These are phyloP conservation scores for Triplophysa tibetana DNA, from an alignment of 2,113 vertebrate genomes.

Conservation along the genomic window DNA sequence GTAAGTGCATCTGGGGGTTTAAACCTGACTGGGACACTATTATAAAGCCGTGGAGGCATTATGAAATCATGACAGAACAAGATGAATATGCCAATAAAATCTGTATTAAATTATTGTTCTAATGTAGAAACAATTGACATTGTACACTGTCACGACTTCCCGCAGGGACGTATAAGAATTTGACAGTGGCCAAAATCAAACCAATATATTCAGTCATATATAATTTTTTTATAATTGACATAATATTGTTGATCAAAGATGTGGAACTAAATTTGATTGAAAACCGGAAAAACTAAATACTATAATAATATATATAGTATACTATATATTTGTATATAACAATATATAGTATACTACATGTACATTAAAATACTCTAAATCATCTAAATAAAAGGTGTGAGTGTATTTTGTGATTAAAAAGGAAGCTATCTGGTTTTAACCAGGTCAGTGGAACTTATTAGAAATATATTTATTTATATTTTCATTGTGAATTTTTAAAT, in stretches of 20 bases:
- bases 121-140: not conserved
- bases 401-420: no score
- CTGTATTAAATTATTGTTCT: not conserved
- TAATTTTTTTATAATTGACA: constrained; percentile 13
- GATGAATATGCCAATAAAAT: constrained; percentile 19
- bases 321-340: no score
- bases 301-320: no score
- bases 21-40: not conserved
- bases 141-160: not conserved
- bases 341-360: no score
- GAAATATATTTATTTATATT: no score
- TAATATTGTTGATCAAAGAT: not conserved
- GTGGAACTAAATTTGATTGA: not conserved
- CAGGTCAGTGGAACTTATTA: no score
- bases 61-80: not conserved
- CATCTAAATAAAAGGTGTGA: no score
- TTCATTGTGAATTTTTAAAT: no score
- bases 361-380: no score
- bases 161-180: not conserved
- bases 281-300: no score
- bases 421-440: no score
- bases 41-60: not conserved
- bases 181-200: constrained; percentile 3
- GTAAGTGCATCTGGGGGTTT: not conserved
- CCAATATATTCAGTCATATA: not conserved